Base-by-base conservation (phyloP, 2,888 invertebrate species). In the Dendrolimus pini region DNA sequence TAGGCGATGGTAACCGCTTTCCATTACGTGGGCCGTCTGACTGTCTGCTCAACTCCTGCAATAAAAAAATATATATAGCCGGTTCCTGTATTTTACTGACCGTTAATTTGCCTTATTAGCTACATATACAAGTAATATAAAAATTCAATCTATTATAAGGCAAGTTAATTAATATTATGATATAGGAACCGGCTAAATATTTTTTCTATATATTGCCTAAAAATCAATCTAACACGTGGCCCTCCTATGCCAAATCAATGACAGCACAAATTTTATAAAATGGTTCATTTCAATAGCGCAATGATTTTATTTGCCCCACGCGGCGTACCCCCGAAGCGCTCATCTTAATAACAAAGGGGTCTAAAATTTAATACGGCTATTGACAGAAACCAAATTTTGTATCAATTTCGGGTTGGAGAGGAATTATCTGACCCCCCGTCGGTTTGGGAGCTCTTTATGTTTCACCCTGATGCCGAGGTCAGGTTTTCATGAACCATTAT, bases 381-480 rank as follows among this genome's bases (percentile, higher is more conserved):
- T 76, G 79, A 82, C 77, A 64, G 70, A 75, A 79, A 75, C 77
- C 73, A 71, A 82, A 81, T 82, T 82, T 78, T 79, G 86, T 87
- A 88, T 88, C 88, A 84, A 85, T 89, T 87, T 85, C 87, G 80
- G 73, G 71, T 77, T 78, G 77, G 77, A 70, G 77, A 75, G 66
- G 80, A 83, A 82, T 84, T 80, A 80, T 69, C 71, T 72, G 66
- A 73, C 78, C 82, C 81, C 86, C 82, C 66, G 79, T 61, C 59
- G 80, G 65, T 58, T 59, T 63, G 68, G 65, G 72, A 71, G 75
- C 72, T 75, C 75, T 75, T 75, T 74, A 72, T 72, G 68, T 62
- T 66, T 68, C 30, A 30, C 47, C 47, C 47, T 47, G 47, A 47
- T 6, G 30, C 30, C 30, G 30, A 30, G 47, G 47, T 12, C 47